Base-by-base conservation (phyloP, 2,888 invertebrate genomes). In the Diaperis boleti region DNA sequence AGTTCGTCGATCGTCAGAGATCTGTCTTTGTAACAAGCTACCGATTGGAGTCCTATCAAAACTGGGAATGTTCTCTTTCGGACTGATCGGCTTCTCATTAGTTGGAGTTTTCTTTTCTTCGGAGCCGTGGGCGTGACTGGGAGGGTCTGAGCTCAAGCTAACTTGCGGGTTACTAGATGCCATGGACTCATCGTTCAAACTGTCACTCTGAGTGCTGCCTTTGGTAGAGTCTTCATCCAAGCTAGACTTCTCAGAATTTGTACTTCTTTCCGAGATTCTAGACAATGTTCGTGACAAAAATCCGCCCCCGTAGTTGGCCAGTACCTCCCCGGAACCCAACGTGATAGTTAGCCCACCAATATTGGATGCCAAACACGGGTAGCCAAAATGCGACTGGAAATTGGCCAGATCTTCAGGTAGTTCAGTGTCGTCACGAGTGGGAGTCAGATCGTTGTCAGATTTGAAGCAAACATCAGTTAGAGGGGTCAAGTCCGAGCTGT, bases 181-280 rank as follows among this genome's bases (percentile, higher is more conserved):
- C 22, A 92, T 83, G 0, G 92, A 92, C 78, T 93, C 93, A 77
- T 94, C 94, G 70, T 92, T 92, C 67, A 92, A 86, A 78, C 93
- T 93, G 59, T 92, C 91, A 1, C 92, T 92, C 64, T 92, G 88
- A 1, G 92, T 92, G 65, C 92, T 92, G 2, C 91, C 92, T 80
- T 93, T 94, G 20, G 93, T 93, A 0, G 92, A 91, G 82, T 94
- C 93, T 78, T 93, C 93, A 73, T 93, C 89, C 64, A 92, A 89
- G 75, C 93, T 93, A 1, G 92, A 92, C 79, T 94, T 94, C 78
- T 94, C 94, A 0, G 94, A 94, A 7, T 93, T 92, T 6, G 94
- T 94, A 69, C 94, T 94, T 37, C 94, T 85, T 81, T 95, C 95
- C 0, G 94, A 94, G 76, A 95, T 95, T 65, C 94, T 85, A 0